A percentile compares a stretch with the other conserved stretches of the same genome.
Evolutionary conservation across 2,888 invertebrate genomes (phyloP).

Genomic region (Nineta flava): DNA sequence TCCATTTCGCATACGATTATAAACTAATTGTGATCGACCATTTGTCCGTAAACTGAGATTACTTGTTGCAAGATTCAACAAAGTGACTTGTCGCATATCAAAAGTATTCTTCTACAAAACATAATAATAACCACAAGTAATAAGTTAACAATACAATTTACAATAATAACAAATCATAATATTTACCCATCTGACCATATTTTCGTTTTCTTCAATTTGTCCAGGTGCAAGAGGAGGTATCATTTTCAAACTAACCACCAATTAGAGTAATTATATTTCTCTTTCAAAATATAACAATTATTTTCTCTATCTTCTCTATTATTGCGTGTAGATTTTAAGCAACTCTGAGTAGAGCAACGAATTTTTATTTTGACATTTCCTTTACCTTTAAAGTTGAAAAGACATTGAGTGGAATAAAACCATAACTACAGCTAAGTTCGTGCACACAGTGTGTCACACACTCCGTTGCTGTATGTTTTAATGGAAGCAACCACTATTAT

Average conservation of each 20-base stretch:
- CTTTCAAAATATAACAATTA: too few relatives aligned
- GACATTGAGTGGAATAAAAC: too few relatives aligned
- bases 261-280: too few relatives aligned
- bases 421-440: too few relatives aligned
- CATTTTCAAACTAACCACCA: constrained; percentile 17
- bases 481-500: too few relatives aligned
- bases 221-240: constrained; percentile 28
- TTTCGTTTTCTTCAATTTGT: constrained; percentile 26
- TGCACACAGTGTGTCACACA: too few relatives aligned
- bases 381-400: too few relatives aligned
- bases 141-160: constrained; percentile 3
- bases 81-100: constrained; percentile 53
- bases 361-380: too few relatives aligned
- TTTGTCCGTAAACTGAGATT: constrained; percentile 39
- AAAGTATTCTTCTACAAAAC: constrained; percentile 35
- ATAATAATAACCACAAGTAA: constrained; percentile 9
- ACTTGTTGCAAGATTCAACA: constrained; percentile 50
- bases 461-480: too few relatives aligned
- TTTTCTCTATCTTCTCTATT: too few relatives aligned
- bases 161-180: constrained; percentile 6
- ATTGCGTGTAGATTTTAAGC: too few relatives aligned
- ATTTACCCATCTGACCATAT: constrained; percentile 29
- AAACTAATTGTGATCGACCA: constrained; percentile 26
- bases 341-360: too few relatives aligned
- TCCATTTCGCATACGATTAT: constrained; percentile 26